Conservation (phyloP, 2,888 invertebrate genomes). For the Lepidochrysops patricia region DNA sequence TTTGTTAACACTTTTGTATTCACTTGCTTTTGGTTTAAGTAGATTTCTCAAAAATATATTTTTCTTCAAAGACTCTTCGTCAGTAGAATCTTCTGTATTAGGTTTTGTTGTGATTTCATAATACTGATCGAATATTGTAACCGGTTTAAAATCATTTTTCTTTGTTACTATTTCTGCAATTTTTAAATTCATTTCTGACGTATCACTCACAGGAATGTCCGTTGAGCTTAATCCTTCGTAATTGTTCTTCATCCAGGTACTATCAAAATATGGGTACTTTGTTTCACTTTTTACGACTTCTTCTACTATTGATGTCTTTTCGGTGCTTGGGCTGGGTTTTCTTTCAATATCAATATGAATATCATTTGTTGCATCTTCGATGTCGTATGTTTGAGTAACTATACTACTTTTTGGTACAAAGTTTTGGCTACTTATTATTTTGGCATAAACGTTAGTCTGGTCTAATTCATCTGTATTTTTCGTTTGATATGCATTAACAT, state of each 20-base stretch:
- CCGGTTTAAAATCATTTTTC: constrained; percentile 33
- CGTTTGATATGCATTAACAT: not conserved
- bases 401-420: constrained; percentile 43
- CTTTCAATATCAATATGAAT: constrained; percentile 20
- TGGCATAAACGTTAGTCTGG: constrained; percentile 25
- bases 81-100: constrained; percentile 30
- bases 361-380: constrained; percentile 33
- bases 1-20: constrained; percentile 28
- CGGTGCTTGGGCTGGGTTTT: not conserved
- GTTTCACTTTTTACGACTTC: constrained; percentile 11
- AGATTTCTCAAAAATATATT: constrained; percentile 58
- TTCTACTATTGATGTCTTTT: constrained; percentile 19
- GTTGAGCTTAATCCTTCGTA: not conserved
- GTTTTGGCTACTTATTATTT: constrained; percentile 41
- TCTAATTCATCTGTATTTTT: constrained; percentile 8
- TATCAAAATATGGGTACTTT: constrained; percentile 18
- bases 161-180: constrained; percentile 23
- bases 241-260: constrained; percentile 23
- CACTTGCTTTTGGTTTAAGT: constrained; percentile 32
- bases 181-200: constrained; percentile 20
- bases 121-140: constrained; percentile 26
- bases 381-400: constrained; percentile 47
- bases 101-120: constrained; percentile 25
- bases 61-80: constrained; percentile 40
- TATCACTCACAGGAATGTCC: not conserved